Percentiles rank a stretch among this genome's conserved stretches.
Evolutionary conservation across 2,113 vertebrate genomes (phyloP).

Genomic region (Solea senegalensis): DNA sequence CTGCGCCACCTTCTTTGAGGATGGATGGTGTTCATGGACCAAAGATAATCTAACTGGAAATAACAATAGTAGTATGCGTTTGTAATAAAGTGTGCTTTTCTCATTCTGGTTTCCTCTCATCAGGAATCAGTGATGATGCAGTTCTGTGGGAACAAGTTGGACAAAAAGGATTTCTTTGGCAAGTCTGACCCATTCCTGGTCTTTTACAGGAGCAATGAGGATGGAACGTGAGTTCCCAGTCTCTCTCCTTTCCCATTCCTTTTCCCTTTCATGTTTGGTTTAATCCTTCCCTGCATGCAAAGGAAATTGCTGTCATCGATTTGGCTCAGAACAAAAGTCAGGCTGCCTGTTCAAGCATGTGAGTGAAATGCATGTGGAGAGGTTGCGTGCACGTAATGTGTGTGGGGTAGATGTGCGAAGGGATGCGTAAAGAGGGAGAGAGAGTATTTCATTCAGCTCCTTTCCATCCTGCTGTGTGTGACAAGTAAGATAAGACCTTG

Average conservation of each 20-base stretch:
- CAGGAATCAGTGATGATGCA: conserved; percentile 91
- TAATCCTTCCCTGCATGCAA: conserved; percentile 39
- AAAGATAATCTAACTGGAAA: too few species aligned
- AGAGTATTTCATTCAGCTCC: conserved; percentile 14
- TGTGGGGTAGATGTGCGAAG: not conserved
- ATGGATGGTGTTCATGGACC: too few species aligned
- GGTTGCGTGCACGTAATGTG: not conserved
- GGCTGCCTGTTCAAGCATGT: conserved; percentile 36
- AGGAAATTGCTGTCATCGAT: conserved; percentile 70
- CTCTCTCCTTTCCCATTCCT: not conserved
- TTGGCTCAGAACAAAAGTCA: conserved; percentile 47
- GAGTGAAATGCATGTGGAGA: conserved; percentile 30
- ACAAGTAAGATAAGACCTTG: conserved; percentile 58
- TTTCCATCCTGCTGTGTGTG: conserved; percentile 47
- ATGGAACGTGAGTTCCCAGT: conserved; percentile 83
- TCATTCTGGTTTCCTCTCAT: conserved; percentile 4
- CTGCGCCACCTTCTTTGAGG: too few species aligned
- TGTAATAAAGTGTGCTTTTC: not conserved
- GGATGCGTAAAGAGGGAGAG: not conserved
- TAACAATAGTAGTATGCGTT: too few species aligned
- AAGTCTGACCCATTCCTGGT: conserved; percentile 91
- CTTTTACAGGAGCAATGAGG: conserved; percentile 90
- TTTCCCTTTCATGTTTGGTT: conserved; percentile 34
- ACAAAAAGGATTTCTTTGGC: conserved; percentile 93
- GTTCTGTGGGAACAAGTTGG: conserved; percentile 90